Percentiles rank a stretch among this genome's conserved stretches.
These are phyloP conservation scores for Ciconia stormi DNA, from an alignment of 2,113 vertebrate genomes.

Conservation along the genomic window DNA sequence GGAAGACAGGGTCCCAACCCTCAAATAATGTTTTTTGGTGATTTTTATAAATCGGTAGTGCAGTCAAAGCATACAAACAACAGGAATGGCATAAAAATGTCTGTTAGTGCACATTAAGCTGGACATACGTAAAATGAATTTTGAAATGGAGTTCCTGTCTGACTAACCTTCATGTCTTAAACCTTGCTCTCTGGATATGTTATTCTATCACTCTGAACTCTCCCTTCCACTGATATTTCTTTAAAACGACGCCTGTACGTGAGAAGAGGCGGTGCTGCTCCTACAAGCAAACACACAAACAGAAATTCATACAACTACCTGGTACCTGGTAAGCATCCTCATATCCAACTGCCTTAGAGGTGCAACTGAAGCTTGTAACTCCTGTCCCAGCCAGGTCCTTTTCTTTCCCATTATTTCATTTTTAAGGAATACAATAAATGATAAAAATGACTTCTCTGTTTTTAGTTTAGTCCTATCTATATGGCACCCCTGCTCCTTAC, in stretches of 20 bases:
- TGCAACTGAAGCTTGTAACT: not conserved
- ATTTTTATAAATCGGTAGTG: not conserved
- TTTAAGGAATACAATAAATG: not conserved
- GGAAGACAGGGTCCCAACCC: not conserved
- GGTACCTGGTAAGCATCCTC: not conserved
- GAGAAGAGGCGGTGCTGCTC: not conserved
- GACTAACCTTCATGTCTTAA: not conserved
- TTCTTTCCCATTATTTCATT: not conserved
- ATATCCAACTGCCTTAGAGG: not conserved
- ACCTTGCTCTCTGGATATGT: not conserved
- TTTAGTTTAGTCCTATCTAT: not conserved
- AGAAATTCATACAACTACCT: not conserved
- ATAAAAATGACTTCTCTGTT: not conserved
- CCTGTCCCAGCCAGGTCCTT: not conserved
- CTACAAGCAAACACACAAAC: not conserved
- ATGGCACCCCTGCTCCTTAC: not conserved
- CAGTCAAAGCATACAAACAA: not conserved
- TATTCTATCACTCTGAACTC: not conserved
- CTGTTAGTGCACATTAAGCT: not conserved
- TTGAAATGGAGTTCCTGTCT: not conserved
- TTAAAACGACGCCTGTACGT: accelerated
- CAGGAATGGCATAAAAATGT: not conserved
- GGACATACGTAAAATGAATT: not conserved
- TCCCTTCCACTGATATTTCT: not conserved
- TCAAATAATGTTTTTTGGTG: not conserved